Evolutionary conservation across 2,888 invertebrate genomes (phyloP).

Genomic region (Sphaerophoria taeniata): DNA sequence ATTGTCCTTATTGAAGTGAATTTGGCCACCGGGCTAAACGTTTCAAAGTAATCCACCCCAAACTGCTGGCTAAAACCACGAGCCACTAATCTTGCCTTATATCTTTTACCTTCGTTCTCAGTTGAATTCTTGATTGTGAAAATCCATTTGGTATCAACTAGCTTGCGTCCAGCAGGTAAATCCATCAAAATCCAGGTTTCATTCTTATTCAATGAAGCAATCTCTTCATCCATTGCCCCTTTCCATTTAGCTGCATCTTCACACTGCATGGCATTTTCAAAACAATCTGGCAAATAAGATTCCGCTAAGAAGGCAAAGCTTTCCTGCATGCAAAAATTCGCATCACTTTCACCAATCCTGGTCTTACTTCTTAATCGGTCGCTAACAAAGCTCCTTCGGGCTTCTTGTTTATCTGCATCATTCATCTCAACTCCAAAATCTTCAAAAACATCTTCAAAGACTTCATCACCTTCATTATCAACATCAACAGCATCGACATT

Average conservation of each 20-base stretch:
- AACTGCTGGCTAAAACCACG: constrained; percentile 76
- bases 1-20: constrained; percentile 75
- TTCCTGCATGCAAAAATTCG: constrained; percentile 30
- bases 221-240: constrained; percentile 44
- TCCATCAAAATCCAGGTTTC: constrained; percentile 64
- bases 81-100: constrained; percentile 77
- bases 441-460: constrained; percentile 35
- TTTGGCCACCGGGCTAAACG: constrained; percentile 78
- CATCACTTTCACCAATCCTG: constrained; percentile 17
- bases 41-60: constrained; percentile 77
- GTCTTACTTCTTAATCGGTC: constrained; percentile 34
- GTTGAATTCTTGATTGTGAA: constrained; percentile 74
- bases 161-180: constrained; percentile 59
- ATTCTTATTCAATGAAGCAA: constrained; percentile 56
- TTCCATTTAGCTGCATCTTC: constrained; percentile 26
- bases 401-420: background rate
- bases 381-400: constrained; percentile 2
- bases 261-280: constrained; percentile 51
- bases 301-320: constrained; percentile 39
- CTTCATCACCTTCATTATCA: background rate
- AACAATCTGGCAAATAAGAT: constrained; percentile 35
- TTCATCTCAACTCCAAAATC: constrained; percentile 8
- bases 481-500: background rate
- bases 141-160: constrained; percentile 76
- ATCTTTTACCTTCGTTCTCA: constrained; percentile 45